Evolutionary conservation across 2,888 invertebrate genomes (phyloP).

Genomic region (Taenaris catops): DNA sequence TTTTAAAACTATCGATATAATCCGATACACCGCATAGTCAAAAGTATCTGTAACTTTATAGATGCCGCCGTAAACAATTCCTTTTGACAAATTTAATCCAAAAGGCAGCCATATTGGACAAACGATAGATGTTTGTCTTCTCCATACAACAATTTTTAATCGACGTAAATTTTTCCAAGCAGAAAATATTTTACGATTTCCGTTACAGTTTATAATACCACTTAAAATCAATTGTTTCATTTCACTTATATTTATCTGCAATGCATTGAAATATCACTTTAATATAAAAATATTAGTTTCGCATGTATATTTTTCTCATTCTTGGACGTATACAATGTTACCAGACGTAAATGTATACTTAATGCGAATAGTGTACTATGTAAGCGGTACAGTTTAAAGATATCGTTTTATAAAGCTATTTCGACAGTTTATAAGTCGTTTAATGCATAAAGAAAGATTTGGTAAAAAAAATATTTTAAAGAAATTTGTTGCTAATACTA

Average conservation of each 20-base stretch:
- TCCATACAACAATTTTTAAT: slow-evolving; percentile 14
- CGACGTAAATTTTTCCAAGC: slow-evolving; percentile 13
- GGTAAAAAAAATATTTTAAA: too few relatives aligned
- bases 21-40: slow-evolving; percentile 9
- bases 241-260: slow-evolving; percentile 13
- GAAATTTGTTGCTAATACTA: too few relatives aligned
- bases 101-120: slow-evolving; percentile 31
- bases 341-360: too few relatives aligned
- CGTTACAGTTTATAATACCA: slow-evolving; percentile 2
- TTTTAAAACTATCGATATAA: slow-evolving; percentile 6
- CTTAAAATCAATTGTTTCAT: neutral
- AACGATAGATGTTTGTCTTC: slow-evolving; percentile 15
- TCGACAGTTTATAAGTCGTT: too few relatives aligned
- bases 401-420: too few relatives aligned
- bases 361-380: too few relatives aligned
- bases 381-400: too few relatives aligned
- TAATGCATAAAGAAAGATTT: too few relatives aligned
- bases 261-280: slow-evolving; percentile 7
- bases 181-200: slow-evolving; percentile 4
- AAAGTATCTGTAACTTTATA: slow-evolving; percentile 17
- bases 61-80: slow-evolving; percentile 26
- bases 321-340: too few relatives aligned
- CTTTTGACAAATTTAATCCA: slow-evolving; percentile 30
- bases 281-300: too few relatives aligned
- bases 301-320: too few relatives aligned